Evolutionary conservation across 1,140 invertebrate genomes (phyloP), one percentile per base, ranked within the genome.

Genomic region (Cataglyphis hispanica): DNA sequence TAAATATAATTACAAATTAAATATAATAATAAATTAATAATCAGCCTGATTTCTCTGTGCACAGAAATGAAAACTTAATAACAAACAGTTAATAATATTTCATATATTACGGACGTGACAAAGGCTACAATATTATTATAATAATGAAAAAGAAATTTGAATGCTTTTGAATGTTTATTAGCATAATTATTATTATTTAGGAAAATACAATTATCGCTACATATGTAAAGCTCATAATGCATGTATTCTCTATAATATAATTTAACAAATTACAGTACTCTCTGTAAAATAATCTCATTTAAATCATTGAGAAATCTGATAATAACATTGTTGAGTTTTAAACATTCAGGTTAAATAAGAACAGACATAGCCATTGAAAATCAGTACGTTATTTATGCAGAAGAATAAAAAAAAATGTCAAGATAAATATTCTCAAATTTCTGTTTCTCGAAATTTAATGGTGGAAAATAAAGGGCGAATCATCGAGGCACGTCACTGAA

Each of bases 371-470:
- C 43, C 25, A 40, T 22, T n/a, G n/a, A 37, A 66, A 80, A 25
- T 8, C 4, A 37, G 43, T 16, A n/a, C 43, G 19, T 37, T 8
- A 31, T 40, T 74, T 1, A 63, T 63, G 76, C 58, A 76, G 0
- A 50, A 50, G 5, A 19, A 86, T 66, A 64, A 60, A 53, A 60
- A 60, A 37, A 66, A 89, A 87, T 27, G 34, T 43, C 34, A 19
- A 22, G 61, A 87, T 91, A 89, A 89, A 85, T 89, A 87, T 58
- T 83, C 61, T 7, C 16, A 50, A 46, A 46, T 46, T 46, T 46
- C 70, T 46, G 83, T 72, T 87, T 69, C 56, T 84, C 66, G 43
- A 61, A 63, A n/a, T 88, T 64, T 87, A 85, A 90, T 85, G 37
- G 10, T 34, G 4, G 25, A 66, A 27, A 31, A 69, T 90, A 87